These are phyloP conservation scores for Discoglossus pictus DNA, from an alignment of 2,797 vertebrate species.

Conservation along the genomic window DNA sequence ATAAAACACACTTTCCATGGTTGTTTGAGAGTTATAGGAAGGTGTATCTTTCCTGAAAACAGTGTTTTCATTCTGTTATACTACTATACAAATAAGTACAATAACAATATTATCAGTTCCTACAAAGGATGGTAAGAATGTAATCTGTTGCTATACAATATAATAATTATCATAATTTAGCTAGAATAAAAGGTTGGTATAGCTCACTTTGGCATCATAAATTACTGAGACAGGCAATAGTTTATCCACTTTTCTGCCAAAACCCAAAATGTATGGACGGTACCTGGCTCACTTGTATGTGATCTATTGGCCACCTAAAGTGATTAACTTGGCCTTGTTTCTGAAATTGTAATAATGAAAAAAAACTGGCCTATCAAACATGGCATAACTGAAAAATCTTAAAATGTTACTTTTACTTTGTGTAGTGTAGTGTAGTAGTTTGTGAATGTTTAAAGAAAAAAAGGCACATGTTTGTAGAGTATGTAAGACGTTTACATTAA, in stretches of 20 bases:
- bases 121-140: conserved; percentile 18
- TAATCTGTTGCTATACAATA: conserved; percentile 26
- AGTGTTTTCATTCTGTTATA: no score
- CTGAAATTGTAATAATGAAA: conserved; percentile 20
- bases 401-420: no score
- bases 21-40: no score
- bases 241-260: conserved; percentile 24
- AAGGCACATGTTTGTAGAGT: no score
- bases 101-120: conserved; percentile 12
- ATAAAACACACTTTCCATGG: no score
- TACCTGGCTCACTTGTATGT: conserved; percentile 20
- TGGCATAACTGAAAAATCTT: no score
- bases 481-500: no score
- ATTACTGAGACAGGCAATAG: conserved; percentile 26
- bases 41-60: no score
- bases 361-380: no score
- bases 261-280: conserved; percentile 21
- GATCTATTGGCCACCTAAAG: conserved; percentile 16
- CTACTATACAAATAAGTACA: no score
- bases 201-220: conserved; percentile 22
- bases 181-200: conserved; percentile 21
- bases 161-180: conserved; percentile 28
- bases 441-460: no score
- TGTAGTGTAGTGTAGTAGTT: no score
- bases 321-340: conserved; percentile 11